A percentile compares a stretch with the other conserved stretches of the same genome.
Conservation (phyloP, 23 tunicate genomes). For the Ascidia mentula region DNA sequence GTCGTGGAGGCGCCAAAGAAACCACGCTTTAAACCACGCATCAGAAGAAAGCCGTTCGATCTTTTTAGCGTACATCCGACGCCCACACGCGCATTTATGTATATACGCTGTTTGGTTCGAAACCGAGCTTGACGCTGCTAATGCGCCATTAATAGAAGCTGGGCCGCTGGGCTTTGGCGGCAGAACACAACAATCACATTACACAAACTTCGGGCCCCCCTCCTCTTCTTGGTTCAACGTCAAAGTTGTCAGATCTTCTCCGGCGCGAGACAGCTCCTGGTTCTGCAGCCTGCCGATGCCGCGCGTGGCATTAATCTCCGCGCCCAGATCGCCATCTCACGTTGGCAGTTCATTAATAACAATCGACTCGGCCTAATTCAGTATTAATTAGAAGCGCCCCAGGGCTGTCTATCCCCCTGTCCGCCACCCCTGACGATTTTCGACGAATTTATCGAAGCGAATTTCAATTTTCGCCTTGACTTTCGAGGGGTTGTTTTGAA, state of each 20-base stretch:
- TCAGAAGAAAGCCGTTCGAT: too few relatives aligned
- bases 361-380: not conserved
- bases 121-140: too few relatives aligned
- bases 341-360: slow-evolving; percentile 5
- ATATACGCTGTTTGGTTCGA: too few relatives aligned
- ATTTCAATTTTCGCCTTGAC: not conserved
- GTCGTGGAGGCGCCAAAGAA: too few relatives aligned
- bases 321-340: not conserved
- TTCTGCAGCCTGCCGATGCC: not conserved
- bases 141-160: not conserved
- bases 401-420: not conserved
- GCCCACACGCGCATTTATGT: too few relatives aligned
- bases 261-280: not conserved
- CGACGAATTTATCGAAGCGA: not conserved
- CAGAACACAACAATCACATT: slow-evolving; percentile 8
- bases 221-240: not conserved
- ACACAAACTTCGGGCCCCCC: not conserved
- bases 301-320: not conserved
- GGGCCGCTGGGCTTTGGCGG: not conserved
- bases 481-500: too few relatives aligned
- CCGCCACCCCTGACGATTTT: slow-evolving; percentile 1
- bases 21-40: too few relatives aligned
- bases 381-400: slow-evolving; percentile 6
- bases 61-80: too few relatives aligned
- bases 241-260: not conserved